Percentiles rank a stretch among this genome's conserved stretches.
Evolutionary conservation across 2,797 vertebrate species (phyloP).

Genomic region (Sebastes glaucus): DNA sequence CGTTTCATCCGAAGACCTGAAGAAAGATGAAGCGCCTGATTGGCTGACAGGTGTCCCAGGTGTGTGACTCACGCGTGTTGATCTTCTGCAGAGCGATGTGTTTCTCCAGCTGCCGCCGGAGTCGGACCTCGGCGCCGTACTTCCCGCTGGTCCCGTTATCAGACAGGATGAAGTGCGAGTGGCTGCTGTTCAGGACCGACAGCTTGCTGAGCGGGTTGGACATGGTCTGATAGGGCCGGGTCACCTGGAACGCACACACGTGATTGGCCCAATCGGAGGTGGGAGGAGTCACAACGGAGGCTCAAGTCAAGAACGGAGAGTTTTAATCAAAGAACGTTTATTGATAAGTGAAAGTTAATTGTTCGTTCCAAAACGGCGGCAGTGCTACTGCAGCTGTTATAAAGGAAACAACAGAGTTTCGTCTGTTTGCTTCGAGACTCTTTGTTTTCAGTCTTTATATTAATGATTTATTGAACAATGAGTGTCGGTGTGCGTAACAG

Average conservation of each 20-base stretch:
- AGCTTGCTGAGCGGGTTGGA: slow-evolving; percentile 95
- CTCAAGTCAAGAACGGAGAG: not conserved
- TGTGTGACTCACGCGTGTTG: slow-evolving; percentile 91
- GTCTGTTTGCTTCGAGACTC: too few species aligned
- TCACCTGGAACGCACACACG: slow-evolving; percentile 81
- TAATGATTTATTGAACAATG: not conserved
- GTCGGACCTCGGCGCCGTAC: slow-evolving; percentile 92
- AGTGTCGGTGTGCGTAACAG: too few species aligned
- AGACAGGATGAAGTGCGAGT: slow-evolving; percentile 95
- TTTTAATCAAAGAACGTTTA: too few species aligned
- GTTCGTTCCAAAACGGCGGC: too few species aligned
- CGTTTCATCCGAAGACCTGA: not conserved
- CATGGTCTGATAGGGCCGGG: slow-evolving; percentile 93
- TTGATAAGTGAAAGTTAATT: too few species aligned
- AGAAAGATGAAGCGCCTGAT: not conserved
- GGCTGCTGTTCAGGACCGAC: slow-evolving; percentile 90
- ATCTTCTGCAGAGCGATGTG: slow-evolving; percentile 98
- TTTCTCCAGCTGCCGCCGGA: slow-evolving; percentile 94
- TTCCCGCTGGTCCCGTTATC: slow-evolving; percentile 94
- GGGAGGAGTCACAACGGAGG: not conserved
- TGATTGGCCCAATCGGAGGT: not conserved
- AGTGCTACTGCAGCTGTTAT: too few species aligned
- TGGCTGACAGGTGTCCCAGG: not conserved
- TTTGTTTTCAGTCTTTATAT: too few species aligned
- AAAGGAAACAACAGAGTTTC: too few species aligned